Evolutionary conservation across 2,888 invertebrate species (phyloP), one percentile per base, ranked within the genome.

Genomic region (Rugalucina vietnamica): DNA sequence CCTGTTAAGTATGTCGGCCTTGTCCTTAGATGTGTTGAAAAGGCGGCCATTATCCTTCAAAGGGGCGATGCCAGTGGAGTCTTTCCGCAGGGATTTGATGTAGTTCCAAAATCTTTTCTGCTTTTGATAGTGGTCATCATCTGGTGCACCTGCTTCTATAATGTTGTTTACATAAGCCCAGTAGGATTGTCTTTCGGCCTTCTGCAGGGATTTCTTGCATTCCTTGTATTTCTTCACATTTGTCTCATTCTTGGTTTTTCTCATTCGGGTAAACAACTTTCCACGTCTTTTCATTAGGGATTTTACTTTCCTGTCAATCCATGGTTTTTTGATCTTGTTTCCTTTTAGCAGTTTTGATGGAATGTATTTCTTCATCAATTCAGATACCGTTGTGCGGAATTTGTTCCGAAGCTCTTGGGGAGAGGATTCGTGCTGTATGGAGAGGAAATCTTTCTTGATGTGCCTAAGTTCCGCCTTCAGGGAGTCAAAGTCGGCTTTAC

Each of bases 61-160:
- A 1, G 80, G 76, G 27, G 76, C 21, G 18, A 76, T 57, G 37
- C 71, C 76, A 37, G 54, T 32, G 43, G 65, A 76, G 71, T 70
- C 71, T 69, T 80, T 80, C 24, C 75, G 1, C 8, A 54, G 34
- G 43, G 77, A 70, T 14, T 77, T 77, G 49, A 82, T 78, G 18
- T 34, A 82, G 34, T 24, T 73, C 82, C 82, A 82, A 60, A 78
- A 73, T 21, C 24, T 29, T 32, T 78, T 82, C 54, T 81, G 76
- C 24, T 76, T 81, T 1, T 27, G 34, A 29, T 27, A 57, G 10
- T 32, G 1, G 29, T 70, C 37, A 27, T 57, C 27, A 1, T 76
- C 76, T 10, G 70, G 0, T 10, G 76, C 76, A 21, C 34, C 76
- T 14, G 34, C 43, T 39, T 76, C 39, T 12, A 71, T 72, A 0